These are phyloP conservation scores for Propithecus deckenii DNA, from an alignment of 2,797 vertebrate genomes.

Conservation along the genomic window DNA sequence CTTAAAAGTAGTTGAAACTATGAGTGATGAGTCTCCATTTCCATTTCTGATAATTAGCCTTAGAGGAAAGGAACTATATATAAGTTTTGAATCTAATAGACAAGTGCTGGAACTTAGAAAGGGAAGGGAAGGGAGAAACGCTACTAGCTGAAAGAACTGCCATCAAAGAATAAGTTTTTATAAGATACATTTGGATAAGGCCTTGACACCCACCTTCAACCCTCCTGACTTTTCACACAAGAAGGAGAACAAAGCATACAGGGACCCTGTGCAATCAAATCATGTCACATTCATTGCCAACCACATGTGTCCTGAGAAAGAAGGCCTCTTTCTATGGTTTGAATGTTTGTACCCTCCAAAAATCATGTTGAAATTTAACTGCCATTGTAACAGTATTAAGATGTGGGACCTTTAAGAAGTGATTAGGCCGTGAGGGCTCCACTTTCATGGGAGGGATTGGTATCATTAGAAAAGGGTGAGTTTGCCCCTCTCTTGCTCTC, in stretches of 20 bases:
- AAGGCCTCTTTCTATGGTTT: background rate
- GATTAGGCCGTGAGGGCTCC: background rate
- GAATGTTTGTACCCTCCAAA: background rate
- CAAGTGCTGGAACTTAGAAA: background rate
- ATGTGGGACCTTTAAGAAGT: background rate
- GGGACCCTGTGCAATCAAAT: background rate
- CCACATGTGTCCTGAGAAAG: background rate
- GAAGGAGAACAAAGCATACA: background rate
- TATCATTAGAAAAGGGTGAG: background rate
- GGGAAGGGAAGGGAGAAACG: background rate
- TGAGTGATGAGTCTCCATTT: background rate
- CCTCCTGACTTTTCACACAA: background rate
- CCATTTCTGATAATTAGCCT: slow-evolving; percentile 1
- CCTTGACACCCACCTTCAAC: background rate
- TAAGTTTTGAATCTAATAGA: background rate
- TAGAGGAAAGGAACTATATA: background rate
- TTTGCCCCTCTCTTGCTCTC: background rate
- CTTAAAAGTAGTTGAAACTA: background rate
- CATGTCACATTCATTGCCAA: background rate
- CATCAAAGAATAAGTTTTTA: background rate
- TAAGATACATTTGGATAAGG: background rate
- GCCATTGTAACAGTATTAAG: background rate
- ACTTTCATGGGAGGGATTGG: background rate
- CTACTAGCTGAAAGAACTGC: background rate
- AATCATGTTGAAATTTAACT: background rate